phyloP scores from a whole-genome alignment of 2,888 invertebrate species.

The Cyaniris semiargus region DNA sequence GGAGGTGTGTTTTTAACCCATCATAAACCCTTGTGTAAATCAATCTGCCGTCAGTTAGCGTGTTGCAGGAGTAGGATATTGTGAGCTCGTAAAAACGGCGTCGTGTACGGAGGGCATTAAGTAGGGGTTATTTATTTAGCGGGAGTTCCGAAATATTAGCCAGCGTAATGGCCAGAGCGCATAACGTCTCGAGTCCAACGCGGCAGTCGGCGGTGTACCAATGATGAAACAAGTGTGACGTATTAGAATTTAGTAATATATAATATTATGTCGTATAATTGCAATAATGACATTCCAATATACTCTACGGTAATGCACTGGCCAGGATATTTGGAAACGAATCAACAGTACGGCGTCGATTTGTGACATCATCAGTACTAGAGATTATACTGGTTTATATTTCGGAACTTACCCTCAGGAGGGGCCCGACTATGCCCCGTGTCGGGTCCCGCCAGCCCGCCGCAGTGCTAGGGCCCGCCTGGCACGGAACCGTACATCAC shows the following conservation, averaged over 20 bases:
- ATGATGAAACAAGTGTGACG: no score
- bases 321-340: background rate
- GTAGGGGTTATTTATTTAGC: slow-evolving; percentile 75
- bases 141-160: background rate
- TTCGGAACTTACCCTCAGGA: slow-evolving; percentile 43
- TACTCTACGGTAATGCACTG: no score
- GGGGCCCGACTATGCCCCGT: slow-evolving; percentile 47
- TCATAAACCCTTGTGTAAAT: slow-evolving; percentile 43
- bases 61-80: slow-evolving; percentile 58
- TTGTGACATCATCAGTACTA: background rate
- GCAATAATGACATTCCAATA: no score
- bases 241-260: no score
- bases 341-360: background rate
- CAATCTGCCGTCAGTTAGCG: slow-evolving; percentile 54
- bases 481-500: slow-evolving; percentile 50
- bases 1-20: slow-evolving; percentile 5
- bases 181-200: no score
- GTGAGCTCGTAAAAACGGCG: slow-evolving; percentile 62
- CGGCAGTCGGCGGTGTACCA: no score
- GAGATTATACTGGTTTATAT: background rate
- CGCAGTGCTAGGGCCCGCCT: slow-evolving; percentile 53
- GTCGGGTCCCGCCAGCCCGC: slow-evolving; percentile 52
- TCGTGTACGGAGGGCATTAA: slow-evolving; percentile 68
- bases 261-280: no score
- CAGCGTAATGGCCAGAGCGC: background rate